Evolutionary conservation across 2,888 invertebrate genomes (phyloP), one percentile per base, ranked within the genome.

Genomic region (Panzeria rudis): DNA sequence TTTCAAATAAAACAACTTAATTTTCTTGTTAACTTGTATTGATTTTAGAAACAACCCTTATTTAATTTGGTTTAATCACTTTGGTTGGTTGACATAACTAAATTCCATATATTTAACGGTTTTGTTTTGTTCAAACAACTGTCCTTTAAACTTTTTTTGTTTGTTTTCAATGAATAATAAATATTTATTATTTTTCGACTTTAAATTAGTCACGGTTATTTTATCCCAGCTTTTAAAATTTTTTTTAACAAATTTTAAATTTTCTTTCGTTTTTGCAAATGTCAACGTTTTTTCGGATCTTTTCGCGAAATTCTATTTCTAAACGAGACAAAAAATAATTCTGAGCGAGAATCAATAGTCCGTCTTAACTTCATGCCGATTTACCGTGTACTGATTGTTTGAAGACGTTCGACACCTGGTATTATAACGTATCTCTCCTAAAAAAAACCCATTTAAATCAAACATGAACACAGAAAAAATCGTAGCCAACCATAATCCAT

Each of bases 301-400:
- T 68, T 56, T 3, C 15, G 20, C 54, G 78, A 32, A 62, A 44
- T 78, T 78, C 20, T 80, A n/a, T 29, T 73, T 59, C 38, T 52
- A 61, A 23, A 29, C 59, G 68, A 52, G 23, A 41, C 52, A 75
- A 61, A 41, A 68, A 50, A 35, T 61, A 61, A 64, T 56, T 72
- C 35, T 25, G 47, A 52, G 29, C 56, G 13, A 15, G 25, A 17
- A 47, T 29, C 5, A 35, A 47, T 32, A 59, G 56, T 50, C 86
- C 86, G 91, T 89, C 91, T 91, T 89, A 89, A 91, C 92, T 90
- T 90, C 89, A 89, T 89, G 91, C 91, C 91, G 89, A 89, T 90
- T 89, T 91, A 90, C 90, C 89, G 90, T 88, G 89, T 89, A 92
- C 92, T 92, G 92, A 92, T 89, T 91, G 89, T 88, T 89, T 89